These are phyloP conservation scores for Channa argus DNA, from an alignment of 2,113 vertebrate species.

Conservation along the genomic window DNA sequence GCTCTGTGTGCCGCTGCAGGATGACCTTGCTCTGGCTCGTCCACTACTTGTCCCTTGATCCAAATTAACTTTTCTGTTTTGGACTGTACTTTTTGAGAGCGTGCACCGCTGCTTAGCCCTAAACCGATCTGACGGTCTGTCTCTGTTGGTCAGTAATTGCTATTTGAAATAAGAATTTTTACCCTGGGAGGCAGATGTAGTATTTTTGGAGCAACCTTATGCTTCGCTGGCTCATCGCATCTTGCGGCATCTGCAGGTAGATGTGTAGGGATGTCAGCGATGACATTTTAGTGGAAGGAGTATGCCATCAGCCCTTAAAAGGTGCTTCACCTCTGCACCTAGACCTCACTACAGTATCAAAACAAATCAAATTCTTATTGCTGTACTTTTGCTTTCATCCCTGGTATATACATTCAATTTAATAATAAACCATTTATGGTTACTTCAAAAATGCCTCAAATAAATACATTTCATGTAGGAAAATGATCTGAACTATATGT, in stretches of 20 bases:
- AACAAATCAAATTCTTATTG: conserved; percentile 23
- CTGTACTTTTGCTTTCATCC: conserved; percentile 1
- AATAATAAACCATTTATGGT: conserved; percentile 33
- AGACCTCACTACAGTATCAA: conserved; percentile 17
- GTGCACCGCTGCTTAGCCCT: conserved; percentile 32
- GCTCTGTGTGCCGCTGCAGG: conserved; percentile 19
- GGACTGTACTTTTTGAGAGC: conserved; percentile 26
- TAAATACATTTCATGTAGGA: conserved; percentile 24
- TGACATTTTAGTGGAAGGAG: conserved; percentile 60
- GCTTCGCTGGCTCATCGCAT: conserved; percentile 52
- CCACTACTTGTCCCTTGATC: conserved; percentile 51
- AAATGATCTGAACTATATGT: background rate
- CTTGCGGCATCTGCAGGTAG: conserved; percentile 60
- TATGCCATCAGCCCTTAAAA: background rate
- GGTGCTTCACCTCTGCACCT: conserved; percentile 49
- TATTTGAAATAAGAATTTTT: conserved; percentile 65
- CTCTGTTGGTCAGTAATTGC: conserved; percentile 73
- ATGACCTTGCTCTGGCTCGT: conserved; percentile 54
- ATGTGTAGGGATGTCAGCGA: conserved; percentile 53
- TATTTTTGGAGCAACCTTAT: conserved; percentile 59
- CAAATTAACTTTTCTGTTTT: conserved; percentile 61
- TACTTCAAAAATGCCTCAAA: conserved; percentile 17
- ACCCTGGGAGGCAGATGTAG: conserved; percentile 58
- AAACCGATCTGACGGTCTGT: conserved; percentile 74
- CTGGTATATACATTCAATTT: background rate